These are phyloP conservation scores for Pogonocherus hispidulus DNA, from an alignment of 2,888 invertebrate species.

Conservation along the genomic window DNA sequence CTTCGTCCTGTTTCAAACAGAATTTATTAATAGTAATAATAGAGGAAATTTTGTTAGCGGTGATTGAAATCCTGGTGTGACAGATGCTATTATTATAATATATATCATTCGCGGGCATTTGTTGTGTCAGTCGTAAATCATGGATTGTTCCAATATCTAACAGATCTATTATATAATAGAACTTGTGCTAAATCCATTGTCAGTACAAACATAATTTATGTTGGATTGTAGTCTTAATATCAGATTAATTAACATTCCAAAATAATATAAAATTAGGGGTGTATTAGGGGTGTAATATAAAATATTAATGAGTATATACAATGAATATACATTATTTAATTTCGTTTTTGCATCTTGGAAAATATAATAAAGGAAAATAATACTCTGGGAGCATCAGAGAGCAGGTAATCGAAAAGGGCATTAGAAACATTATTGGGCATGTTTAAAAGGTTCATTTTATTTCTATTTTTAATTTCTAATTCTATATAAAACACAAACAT, in stretches of 20 bases:
- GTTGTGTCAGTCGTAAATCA: slow-evolving; percentile 2
- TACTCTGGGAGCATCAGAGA: too few relatives aligned
- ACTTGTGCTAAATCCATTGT: not conserved
- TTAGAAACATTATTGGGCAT: too few relatives aligned
- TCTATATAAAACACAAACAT: too few relatives aligned
- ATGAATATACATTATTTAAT: too few relatives aligned
- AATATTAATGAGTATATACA: too few relatives aligned
- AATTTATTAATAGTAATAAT: not conserved
- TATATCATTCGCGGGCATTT: not conserved
- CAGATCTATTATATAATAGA: not conserved
- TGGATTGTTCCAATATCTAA: not conserved
- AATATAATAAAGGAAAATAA: too few relatives aligned
- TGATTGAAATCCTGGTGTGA: not conserved
- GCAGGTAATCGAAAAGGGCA: too few relatives aligned
- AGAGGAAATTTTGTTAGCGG: not conserved
- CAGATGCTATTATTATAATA: not conserved
- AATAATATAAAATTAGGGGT: slow-evolving; percentile 18
- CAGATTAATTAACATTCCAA: slow-evolving; percentile 3
- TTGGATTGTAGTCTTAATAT: not conserved
- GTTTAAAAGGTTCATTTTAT: too few relatives aligned
- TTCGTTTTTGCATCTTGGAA: too few relatives aligned
- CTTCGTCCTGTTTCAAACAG: too few relatives aligned
- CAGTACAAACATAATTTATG: not conserved
- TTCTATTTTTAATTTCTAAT: too few relatives aligned
- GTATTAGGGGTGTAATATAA: too few relatives aligned